Percentiles rank a stretch among this genome's conserved stretches.
Evolutionary conservation across 2,888 invertebrate genomes (phyloP).

Genomic region (Busseola fusca): DNA sequence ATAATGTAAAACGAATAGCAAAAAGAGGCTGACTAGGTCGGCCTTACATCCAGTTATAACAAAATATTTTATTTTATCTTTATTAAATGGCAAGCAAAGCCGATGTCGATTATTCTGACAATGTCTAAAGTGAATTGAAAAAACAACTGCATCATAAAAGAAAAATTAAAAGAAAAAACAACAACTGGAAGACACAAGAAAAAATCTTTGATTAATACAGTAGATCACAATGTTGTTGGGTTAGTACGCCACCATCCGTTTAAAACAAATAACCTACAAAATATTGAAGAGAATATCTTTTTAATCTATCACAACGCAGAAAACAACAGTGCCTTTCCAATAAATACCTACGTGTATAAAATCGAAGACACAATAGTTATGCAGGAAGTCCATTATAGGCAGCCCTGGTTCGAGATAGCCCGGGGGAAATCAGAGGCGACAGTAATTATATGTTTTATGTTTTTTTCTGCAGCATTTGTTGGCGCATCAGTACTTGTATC

Average conservation of each 20-base stretch:
- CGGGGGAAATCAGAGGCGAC: constrained; percentile 81
- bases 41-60: neutral
- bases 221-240: neutral
- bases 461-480: constrained; percentile 65
- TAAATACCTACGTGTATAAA: constrained; percentile 41
- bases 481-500: constrained; percentile 43
- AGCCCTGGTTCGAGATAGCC: constrained; percentile 59
- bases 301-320: constrained; percentile 32
- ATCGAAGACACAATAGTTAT: constrained; percentile 58
- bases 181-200: neutral
- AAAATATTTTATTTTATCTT: neutral
- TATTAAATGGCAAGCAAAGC: neutral
- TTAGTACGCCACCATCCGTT: neutral
- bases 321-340: constrained; percentile 26
- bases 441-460: constrained; percentile 81
- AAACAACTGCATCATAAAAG: neutral
- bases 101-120: neutral
- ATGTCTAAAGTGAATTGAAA: neutral
- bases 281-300: neutral
- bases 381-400: constrained; percentile 64
- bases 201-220: neutral
- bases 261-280: neutral
- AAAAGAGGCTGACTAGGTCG: neutral
- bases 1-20: neutral
- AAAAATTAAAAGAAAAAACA: neutral